Percentiles rank a stretch among this genome's conserved stretches.
Conservation (phyloP, 2,888 invertebrate species). For the Drosophila kambysellisi region DNA sequence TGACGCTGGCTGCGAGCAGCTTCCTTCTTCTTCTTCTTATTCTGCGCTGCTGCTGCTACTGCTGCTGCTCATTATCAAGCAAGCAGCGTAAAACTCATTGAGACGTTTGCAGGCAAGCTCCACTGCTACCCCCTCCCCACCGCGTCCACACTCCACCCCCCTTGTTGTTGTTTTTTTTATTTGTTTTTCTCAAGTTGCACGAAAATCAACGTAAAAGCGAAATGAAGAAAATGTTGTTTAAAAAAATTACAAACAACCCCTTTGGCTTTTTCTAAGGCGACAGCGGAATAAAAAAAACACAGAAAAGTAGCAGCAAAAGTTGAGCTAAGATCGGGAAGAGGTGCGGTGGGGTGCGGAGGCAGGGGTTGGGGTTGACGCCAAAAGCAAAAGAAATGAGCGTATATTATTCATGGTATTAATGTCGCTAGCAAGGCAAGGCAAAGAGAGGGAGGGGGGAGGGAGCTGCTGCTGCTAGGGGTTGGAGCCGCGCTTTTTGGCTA, state of each 20-base stretch:
- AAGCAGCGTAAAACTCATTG: slow-evolving; percentile 79
- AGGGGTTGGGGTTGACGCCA: slow-evolving; percentile 26
- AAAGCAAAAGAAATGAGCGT: slow-evolving; percentile 78
- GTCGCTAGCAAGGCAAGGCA: slow-evolving; percentile 44
- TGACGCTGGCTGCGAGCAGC: slow-evolving; percentile 10
- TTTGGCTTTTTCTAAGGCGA: slow-evolving; percentile 65
- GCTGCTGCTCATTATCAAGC: slow-evolving; percentile 77
- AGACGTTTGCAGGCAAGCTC: slow-evolving; percentile 66
- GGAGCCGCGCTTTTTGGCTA: slow-evolving; percentile 21
- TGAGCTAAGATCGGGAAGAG: slow-evolving; percentile 4
- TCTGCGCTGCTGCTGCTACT: slow-evolving; percentile 12
- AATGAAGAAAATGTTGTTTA: slow-evolving; percentile 76
- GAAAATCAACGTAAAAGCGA: slow-evolving; percentile 74
- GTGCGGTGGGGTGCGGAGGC: no score
- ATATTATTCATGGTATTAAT: slow-evolving; percentile 81
- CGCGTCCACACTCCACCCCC: background rate
- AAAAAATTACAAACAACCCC: slow-evolving; percentile 81
- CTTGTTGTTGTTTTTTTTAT: slow-evolving; percentile 62
- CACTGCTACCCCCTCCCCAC: background rate
- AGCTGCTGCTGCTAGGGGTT: slow-evolving; percentile 5
- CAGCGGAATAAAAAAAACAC: slow-evolving; percentile 19
- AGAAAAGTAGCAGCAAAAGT: slow-evolving; percentile 19
- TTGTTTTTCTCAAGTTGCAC: slow-evolving; percentile 75
- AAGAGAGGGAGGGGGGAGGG: background rate
- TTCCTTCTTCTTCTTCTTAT: background rate